A percentile compares a stretch with the other conserved stretches of the same genome.
Conservation (phyloP, 2,888 invertebrate genomes). For the Anodontia alba region DNA sequence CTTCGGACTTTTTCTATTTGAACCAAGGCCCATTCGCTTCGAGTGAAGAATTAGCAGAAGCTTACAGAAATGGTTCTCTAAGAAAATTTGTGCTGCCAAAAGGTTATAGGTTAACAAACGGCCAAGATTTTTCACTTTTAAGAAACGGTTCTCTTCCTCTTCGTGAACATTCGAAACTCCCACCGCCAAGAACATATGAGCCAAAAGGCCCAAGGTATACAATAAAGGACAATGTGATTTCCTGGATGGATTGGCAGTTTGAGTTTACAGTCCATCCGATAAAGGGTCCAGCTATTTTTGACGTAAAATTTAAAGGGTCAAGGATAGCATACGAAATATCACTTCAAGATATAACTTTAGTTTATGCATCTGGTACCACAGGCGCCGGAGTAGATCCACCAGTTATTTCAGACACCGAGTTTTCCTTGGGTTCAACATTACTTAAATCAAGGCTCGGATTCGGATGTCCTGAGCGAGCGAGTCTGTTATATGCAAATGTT, state of each 20-base stretch:
- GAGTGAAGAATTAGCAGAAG: conserved; percentile 43
- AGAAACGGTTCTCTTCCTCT: conserved; percentile 40
- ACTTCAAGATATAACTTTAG: conserved; percentile 64
- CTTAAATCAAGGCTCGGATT: conserved; percentile 52
- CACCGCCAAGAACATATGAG: conserved; percentile 64
- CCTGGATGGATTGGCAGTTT: conserved; percentile 74
- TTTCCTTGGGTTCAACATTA: conserved; percentile 53
- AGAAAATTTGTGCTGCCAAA: conserved; percentile 52
- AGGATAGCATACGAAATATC: conserved; percentile 73
- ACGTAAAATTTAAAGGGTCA: conserved; percentile 65
- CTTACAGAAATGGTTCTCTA: conserved; percentile 47
- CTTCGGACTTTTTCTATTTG: conserved; percentile 60
- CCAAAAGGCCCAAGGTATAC: conserved; percentile 67
- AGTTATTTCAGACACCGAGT: conserved; percentile 57
- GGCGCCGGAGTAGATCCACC: conserved; percentile 61
- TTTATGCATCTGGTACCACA: conserved; percentile 65
- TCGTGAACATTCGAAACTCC: conserved; percentile 46
- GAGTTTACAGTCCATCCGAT: conserved; percentile 59
- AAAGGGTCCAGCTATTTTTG: conserved; percentile 59
- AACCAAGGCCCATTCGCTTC: conserved; percentile 63
- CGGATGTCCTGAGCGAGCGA: conserved; percentile 69
- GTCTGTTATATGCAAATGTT: conserved; percentile 48
- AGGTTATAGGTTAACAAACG: conserved; percentile 25
- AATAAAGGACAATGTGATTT: conserved; percentile 59
- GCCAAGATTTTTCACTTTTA: conserved; percentile 29